Base-by-base conservation (phyloP, 2,797 vertebrate species). In the Pterois miles region DNA sequence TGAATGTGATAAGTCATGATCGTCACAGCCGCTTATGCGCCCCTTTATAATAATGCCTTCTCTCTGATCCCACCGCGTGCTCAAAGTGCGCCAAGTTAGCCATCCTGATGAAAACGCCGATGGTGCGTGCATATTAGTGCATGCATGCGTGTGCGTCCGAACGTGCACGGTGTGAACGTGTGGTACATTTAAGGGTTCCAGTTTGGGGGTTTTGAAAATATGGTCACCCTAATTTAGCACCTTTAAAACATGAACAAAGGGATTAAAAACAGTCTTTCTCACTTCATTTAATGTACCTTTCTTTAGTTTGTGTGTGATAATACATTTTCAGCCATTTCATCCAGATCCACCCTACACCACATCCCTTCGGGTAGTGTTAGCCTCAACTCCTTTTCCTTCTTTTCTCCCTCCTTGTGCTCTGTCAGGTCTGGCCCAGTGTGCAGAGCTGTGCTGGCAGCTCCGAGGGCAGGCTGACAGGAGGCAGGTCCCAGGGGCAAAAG, bases 361-460 rank as follows among this genome's bases (percentile, higher is more conserved):
- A 29, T 27, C 20, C n/a, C 2, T 23, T 2, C 22, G 14, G 25
- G 22, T 36, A 48, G n/a, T 1, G 29, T 22, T 13, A 27, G 20
- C 23, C 16, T 57, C 56, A 50, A n/a, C 46, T 20, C n/a, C 46
- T n/a, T n/a, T 29, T n/a, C 33, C 6, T 6, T 53, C 20, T 22
- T 50, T 14, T 38, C 20, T 8, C 1, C 22, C 14, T 48, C 11
- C 4, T 84, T 82, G 84, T 74, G 82, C 92, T 84, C 94, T 77
- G 65, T 74, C 90, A 99, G 98, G 98, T 88, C 96, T 99, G 94
- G 98, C 97, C 78, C 98, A 99, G 95, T 99, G 98, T 91, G 96
- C 96, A 1, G 98, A 99, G 92, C 96, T 99, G 71, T 99, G 98
- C 95, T 99, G 98, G 98, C 98, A 99, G 93, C 96, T 99, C 71